Conservation (phyloP, 2,888 invertebrate species). For the Sicus ferrugineus region DNA sequence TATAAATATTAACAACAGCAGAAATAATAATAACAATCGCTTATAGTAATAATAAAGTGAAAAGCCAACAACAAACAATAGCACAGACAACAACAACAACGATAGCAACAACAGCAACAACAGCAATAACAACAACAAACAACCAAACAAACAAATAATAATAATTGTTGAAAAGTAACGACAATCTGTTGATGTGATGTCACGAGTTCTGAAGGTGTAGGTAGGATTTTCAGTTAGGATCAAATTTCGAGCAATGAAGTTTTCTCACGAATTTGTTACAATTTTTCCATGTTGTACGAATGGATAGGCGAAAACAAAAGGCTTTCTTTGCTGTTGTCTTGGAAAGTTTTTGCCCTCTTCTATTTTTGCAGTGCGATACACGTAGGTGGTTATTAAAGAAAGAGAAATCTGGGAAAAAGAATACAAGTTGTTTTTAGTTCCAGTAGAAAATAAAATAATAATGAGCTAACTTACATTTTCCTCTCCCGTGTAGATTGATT, state of each 20-base stretch:
- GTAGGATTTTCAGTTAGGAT: conserved; percentile 37
- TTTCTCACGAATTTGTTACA: conserved; percentile 60
- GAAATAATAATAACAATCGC: not conserved
- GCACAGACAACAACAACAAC: not conserved
- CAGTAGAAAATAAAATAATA: too few relatives aligned
- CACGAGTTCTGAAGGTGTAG: conserved; percentile 58
- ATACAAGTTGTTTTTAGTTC: too few relatives aligned
- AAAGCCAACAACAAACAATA: conserved; percentile 1
- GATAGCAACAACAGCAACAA: not conserved
- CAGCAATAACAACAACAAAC: not conserved
- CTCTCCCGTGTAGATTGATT: too few relatives aligned
- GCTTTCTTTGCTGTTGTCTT: too few relatives aligned
- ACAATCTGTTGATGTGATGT: conserved; percentile 64
- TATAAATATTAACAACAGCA: not conserved
- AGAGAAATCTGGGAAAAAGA: too few relatives aligned
- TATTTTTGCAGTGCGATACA: too few relatives aligned
- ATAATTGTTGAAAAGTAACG: conserved; percentile 64
- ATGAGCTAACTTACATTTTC: too few relatives aligned
- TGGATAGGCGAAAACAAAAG: too few relatives aligned
- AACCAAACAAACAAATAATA: conserved; percentile 29
- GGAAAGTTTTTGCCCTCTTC: too few relatives aligned
- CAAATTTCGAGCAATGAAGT: conserved; percentile 15
- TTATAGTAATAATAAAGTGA: conserved; percentile 8
- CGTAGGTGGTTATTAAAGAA: too few relatives aligned
- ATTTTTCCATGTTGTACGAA: too few relatives aligned